Percentiles rank a stretch among this genome's conserved stretches.
phyloP scores from a whole-genome alignment of 2,113 vertebrate genomes.

The Macroglossus sobrinus region DNA sequence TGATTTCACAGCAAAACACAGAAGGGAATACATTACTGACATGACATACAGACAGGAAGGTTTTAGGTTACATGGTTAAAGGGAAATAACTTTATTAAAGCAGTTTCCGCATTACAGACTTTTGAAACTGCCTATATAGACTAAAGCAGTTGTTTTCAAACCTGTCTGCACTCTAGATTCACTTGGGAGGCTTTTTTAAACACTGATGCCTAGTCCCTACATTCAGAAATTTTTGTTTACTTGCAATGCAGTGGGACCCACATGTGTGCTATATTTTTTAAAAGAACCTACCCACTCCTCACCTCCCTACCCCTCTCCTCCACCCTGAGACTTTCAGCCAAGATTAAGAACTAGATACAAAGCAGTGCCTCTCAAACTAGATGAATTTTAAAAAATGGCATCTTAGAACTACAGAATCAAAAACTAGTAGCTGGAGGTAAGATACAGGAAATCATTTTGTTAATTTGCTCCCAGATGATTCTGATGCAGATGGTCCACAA shows the following conservation, averaged over 20 bases:
- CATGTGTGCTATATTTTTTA: not conserved
- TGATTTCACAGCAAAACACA: not conserved
- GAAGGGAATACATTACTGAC: not conserved
- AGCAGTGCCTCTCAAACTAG: not conserved
- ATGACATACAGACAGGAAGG: not conserved
- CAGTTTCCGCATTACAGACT: not conserved
- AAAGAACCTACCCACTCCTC: not conserved
- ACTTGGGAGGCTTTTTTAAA: not conserved
- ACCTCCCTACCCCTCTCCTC: not conserved
- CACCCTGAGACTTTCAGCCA: not conserved
- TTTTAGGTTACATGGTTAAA: not conserved
- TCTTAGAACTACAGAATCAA: not conserved
- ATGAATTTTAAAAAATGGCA: not conserved
- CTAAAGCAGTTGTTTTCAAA: not conserved
- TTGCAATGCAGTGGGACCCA: not conserved
- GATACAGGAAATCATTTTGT: not conserved
- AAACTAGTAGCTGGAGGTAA: not conserved
- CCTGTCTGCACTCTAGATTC: not conserved
- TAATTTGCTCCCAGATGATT: not conserved
- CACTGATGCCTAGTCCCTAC: not conserved
- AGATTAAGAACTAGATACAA: not conserved
- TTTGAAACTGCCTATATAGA: not conserved
- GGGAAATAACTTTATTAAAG: not conserved
- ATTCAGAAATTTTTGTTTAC: not conserved
- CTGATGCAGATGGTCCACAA: not conserved